phyloP scores from a whole-genome alignment of 1,140 invertebrate species.

The Mylabris phalerata region DNA sequence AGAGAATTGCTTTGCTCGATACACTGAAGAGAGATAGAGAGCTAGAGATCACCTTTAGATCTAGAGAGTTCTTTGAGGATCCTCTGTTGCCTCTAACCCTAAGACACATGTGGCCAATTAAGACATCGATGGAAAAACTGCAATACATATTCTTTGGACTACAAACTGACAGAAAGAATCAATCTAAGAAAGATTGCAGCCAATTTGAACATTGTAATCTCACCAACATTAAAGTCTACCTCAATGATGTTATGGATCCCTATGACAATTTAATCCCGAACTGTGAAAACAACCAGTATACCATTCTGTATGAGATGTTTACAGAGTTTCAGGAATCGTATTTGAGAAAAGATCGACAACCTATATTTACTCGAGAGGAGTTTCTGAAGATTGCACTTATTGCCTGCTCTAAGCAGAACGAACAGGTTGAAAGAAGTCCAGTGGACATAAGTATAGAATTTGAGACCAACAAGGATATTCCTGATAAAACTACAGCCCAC shows the following conservation, averaged over 20 bases:
- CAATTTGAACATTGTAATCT: conserved; percentile 26
- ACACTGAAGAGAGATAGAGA: too few species aligned
- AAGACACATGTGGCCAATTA: too few species aligned
- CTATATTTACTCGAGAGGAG: too few species aligned
- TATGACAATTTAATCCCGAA: conserved; percentile 29
- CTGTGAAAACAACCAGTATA: conserved; percentile 15
- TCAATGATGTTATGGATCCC: conserved; percentile 28
- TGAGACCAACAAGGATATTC: not conserved
- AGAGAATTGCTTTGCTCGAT: too few species aligned
- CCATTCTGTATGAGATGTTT: conserved; percentile 29
- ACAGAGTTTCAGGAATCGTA: conserved; percentile 21
- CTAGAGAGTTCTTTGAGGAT: too few species aligned
- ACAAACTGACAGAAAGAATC: too few species aligned
- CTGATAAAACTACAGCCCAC: too few species aligned
- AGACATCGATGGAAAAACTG: too few species aligned
- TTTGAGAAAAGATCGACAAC: conserved; percentile 20
- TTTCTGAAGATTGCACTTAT: conserved; percentile 13
- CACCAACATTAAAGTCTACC: conserved; percentile 24
- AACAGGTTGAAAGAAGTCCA: conserved; percentile 4
- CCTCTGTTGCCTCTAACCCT: too few species aligned
- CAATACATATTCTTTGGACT: too few species aligned
- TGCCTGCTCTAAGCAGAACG: conserved; percentile 30
- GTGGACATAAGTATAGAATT: conserved; percentile 24
- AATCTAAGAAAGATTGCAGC: conserved; percentile 1
- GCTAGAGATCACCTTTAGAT: too few species aligned